Percentiles rank a stretch among this genome's conserved stretches.
These are phyloP conservation scores for Drosophila quadrilineata DNA, from an alignment of 1,140 invertebrate species.

Conservation along the genomic window DNA sequence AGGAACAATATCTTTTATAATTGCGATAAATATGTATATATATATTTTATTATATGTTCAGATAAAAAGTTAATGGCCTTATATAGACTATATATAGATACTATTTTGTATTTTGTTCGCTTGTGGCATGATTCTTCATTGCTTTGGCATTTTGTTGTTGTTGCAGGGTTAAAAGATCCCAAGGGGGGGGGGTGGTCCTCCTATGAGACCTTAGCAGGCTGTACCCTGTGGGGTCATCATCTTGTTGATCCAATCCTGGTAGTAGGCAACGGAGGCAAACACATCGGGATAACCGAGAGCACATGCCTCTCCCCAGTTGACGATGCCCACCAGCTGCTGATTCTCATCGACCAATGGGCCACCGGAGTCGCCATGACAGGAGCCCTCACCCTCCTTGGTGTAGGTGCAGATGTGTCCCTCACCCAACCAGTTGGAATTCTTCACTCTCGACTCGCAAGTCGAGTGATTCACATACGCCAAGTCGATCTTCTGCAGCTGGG, in stretches of 20 bases:
- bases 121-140: too few species aligned
- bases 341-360: conserved; percentile 80
- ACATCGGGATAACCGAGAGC: conserved; percentile 83
- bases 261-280: conserved; percentile 81
- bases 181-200: too few species aligned
- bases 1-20: too few species aligned
- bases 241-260: conserved; percentile 70
- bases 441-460: conserved; percentile 44
- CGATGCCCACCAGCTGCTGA: conserved; percentile 77
- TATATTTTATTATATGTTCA: background rate
- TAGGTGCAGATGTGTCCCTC: conserved; percentile 84
- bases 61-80: too few species aligned
- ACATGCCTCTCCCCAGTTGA: conserved; percentile 84
- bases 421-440: conserved; percentile 51
- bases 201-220: conserved; percentile 30
- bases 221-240: conserved; percentile 35
- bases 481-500: conserved; percentile 66
- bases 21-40: conserved; percentile 8
- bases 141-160: background rate
- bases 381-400: conserved; percentile 83
- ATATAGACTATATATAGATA: conserved; percentile 5
- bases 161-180: too few species aligned
- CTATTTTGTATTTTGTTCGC: too few species aligned
- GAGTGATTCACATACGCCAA: conserved; percentile 47
- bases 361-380: conserved; percentile 83